Conservation (phyloP, 2,888 invertebrate genomes). For the Platycheirus rosarum region DNA sequence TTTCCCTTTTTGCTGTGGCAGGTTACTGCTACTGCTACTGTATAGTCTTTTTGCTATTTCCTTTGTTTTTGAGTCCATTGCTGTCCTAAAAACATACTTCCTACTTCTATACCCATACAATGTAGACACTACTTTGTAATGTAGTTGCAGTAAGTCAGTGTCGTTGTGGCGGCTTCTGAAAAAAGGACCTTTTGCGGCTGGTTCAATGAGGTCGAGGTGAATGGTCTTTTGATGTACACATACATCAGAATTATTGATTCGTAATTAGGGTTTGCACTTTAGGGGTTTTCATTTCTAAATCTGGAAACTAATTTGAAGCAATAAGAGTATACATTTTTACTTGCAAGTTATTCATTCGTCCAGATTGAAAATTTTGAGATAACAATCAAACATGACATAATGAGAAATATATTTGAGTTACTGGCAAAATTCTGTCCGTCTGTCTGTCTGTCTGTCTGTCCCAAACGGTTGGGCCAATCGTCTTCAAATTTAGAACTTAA, state of each 20-base stretch:
- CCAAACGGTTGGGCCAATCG: too few species aligned
- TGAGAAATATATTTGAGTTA: too few species aligned
- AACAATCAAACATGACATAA: too few species aligned
- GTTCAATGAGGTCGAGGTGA: conserved; percentile 34
- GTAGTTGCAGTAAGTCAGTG: neutral
- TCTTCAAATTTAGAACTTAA: too few species aligned
- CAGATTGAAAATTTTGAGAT: too few species aligned
- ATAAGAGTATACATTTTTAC: neutral
- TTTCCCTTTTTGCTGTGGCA: conserved; percentile 63
- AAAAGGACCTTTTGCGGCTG: conserved; percentile 45
- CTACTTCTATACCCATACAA: conserved; percentile 2
- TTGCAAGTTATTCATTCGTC: too few species aligned
- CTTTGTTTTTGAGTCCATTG: conserved; percentile 37
- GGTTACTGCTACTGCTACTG: conserved; percentile 27
- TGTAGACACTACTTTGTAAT: neutral
- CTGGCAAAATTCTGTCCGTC: too few species aligned
- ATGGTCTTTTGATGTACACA: conserved; percentile 54
- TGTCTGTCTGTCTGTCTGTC: too few species aligned
- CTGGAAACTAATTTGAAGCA: neutral
- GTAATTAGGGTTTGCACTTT: conserved; percentile 48
- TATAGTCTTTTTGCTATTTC: conserved; percentile 33
- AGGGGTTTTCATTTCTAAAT: neutral
- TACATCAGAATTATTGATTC: conserved; percentile 53
- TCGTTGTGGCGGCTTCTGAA: conserved; percentile 10
- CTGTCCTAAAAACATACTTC: conserved; percentile 69